Base-by-base conservation (phyloP, 2,797 vertebrate genomes). In the Apogon talboti region DNA sequence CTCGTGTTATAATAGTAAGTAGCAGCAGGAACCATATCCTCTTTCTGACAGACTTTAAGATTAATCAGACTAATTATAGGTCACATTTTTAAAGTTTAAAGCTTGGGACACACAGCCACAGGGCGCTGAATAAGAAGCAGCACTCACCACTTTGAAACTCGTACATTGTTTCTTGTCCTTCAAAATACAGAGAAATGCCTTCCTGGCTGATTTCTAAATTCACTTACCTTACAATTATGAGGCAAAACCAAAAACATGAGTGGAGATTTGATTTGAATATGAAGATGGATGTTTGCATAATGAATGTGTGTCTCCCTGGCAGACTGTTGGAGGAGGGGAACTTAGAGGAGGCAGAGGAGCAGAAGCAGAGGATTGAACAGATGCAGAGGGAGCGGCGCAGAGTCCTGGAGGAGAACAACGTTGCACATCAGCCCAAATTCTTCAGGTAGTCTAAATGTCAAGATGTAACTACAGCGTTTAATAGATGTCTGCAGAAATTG, bases 281-380 rank as follows among this genome's bases (percentile, higher is more conserved):
- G 18, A 58, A 47, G 12, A 66, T 52, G 2, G 56, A 69, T 55
- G 50, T 81, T 41, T 74, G 43, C 48, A 35, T 74, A 53, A 67
- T 65, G 41, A 65, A 64, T 62, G 38, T 60, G 42, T 76, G 66
- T 78, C n/a, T 73, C 3, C 4, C 38, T 58, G 72, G 44, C 83
- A 99, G 98, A 86, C 91, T 96, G 85, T 91, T 99, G 53, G 98
- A 99, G 85, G 97, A 98, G 86, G 98, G 97, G 33, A 93, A 95
- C 65, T 24, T 95, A 65, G 96, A 98, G 81, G 95, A 88, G 57
- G 98, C 98, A 46, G 97, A 98, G 87, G 80, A 91, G 50, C 95
- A 99, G 72, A 99, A 99, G 82, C 95, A 98, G 87, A 95, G 95
- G 86, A 96, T 98, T 0, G 97, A 99, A 78, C 93, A 97, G 87